Conservation (phyloP, 2,797 vertebrate genomes). For the Caiman crocodilus region DNA sequence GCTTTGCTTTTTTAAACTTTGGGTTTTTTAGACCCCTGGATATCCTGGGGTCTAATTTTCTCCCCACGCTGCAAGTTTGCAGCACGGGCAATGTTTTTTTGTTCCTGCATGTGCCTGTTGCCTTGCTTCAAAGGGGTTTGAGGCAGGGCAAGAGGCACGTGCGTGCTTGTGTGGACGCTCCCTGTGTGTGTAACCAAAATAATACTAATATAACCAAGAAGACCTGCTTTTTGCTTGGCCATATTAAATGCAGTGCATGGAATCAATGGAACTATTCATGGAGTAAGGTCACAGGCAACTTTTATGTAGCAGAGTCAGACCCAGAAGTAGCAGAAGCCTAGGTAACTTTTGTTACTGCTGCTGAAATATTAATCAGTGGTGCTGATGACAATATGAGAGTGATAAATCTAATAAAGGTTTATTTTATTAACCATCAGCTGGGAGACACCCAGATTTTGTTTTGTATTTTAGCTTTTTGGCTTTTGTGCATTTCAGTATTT, state of each 20-base stretch:
- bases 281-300: background rate
- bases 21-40: no score
- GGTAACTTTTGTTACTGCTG: background rate
- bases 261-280: background rate
- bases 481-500: background rate
- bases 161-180: background rate
- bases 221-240: background rate
- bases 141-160: no score
- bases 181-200: background rate
- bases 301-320: background rate
- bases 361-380: slow-evolving; percentile 7
- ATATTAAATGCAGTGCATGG: background rate
- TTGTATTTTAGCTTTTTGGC: background rate
- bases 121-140: no score
- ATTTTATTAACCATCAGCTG: background rate
- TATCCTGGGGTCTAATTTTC: no score
- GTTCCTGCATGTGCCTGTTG: no score
- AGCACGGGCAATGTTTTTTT: no score
- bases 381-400: background rate
- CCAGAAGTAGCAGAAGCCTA: background rate
- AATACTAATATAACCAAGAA: background rate
- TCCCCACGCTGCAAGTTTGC: no score
- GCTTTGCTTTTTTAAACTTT: no score
- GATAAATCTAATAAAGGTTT: background rate
- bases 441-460: background rate